Evolutionary conservation across 2,888 invertebrate species (phyloP), one percentile per base, ranked within the genome.

Genomic region (Smittia sp.): DNA sequence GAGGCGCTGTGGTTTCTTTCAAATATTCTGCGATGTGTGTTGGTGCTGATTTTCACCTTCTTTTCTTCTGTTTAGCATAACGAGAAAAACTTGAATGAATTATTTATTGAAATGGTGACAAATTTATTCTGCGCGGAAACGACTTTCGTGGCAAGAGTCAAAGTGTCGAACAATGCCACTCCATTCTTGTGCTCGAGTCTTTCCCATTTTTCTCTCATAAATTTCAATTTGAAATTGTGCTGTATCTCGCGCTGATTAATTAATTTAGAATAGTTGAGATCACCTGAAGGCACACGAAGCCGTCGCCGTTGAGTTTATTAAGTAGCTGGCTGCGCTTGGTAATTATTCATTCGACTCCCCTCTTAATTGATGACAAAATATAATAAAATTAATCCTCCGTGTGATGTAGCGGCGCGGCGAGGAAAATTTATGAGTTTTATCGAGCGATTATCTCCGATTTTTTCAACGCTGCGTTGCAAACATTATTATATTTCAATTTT

Each of bases 291-390:
- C 18, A 18, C 11, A 18, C 22, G 58, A 22, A 18, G 58, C 32
- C 13, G 41, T 25, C 20, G 52, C 38, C 52, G 68, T n/a, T 20
- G 54, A 24, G 25, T 13, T 52, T 39, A 69, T 54, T 69, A 69
- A 69, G 54, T 69, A 69, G 54, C 69, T 24, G n/a, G 11, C 15
- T 24, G 54, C 18, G 18, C 22, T n/a, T 15, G 20, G 15, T 69
- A 69, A 69, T 69, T 69, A 54, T 69, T 69, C 41, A 69, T 69
- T 24, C 69, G 69, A 22, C 7, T 46, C 39, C 68, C 15, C 68
- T 41, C 69, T 54, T 69, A 69, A 54, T 69, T 69, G 69, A 69
- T 69, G 69, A 69, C 69, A 69, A 69, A 69, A 69, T 52, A 52
- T 69, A 69, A 69, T 69, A 69, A 41, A 67, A 39, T 25, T 38